Percentiles rank a stretch among this genome's conserved stretches.
These are phyloP conservation scores for Rhynchotus rufescens DNA, from an alignment of 2,797 vertebrate species.

Conservation along the genomic window DNA sequence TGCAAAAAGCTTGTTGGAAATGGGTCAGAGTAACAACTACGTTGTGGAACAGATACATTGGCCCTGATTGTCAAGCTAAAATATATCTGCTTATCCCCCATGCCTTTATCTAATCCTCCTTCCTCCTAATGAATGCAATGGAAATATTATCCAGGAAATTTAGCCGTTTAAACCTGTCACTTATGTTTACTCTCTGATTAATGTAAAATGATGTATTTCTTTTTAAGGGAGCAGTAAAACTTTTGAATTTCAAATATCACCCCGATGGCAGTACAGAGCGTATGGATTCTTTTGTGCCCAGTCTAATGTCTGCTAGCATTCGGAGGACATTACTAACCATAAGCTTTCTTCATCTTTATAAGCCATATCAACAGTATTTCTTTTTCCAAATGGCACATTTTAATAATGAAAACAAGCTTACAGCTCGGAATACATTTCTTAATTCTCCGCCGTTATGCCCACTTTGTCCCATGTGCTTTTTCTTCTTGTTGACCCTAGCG, in stretches of 20 bases:
- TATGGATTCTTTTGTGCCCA: neutral
- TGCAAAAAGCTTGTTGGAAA: neutral
- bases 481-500: slow-evolving; percentile 31
- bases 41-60: neutral
- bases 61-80: neutral
- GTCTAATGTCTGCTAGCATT: slow-evolving; percentile 1
- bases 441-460: neutral
- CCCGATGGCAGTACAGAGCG: neutral
- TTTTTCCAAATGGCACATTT: slow-evolving; percentile 27
- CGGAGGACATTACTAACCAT: slow-evolving; percentile 15
- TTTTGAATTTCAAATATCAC: slow-evolving; percentile 8
- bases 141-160: slow-evolving; percentile 3
- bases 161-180: neutral
- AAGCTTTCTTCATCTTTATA: slow-evolving; percentile 45
- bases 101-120: slow-evolving; percentile 3
- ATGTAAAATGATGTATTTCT: slow-evolving; percentile 7
- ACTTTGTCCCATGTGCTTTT: slow-evolving; percentile 21
- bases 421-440: neutral
- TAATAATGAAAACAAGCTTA: slow-evolving; percentile 42
- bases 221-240: slow-evolving; percentile 23
- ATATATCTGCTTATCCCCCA: neutral
- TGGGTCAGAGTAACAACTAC: neutral
- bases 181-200: slow-evolving; percentile 14
- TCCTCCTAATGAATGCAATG: slow-evolving; percentile 2
- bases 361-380: neutral